A percentile compares a stretch with the other conserved stretches of the same genome.
Conservation (phyloP, 2,888 invertebrate genomes). For the Leptinotarsa rubiginosa region DNA sequence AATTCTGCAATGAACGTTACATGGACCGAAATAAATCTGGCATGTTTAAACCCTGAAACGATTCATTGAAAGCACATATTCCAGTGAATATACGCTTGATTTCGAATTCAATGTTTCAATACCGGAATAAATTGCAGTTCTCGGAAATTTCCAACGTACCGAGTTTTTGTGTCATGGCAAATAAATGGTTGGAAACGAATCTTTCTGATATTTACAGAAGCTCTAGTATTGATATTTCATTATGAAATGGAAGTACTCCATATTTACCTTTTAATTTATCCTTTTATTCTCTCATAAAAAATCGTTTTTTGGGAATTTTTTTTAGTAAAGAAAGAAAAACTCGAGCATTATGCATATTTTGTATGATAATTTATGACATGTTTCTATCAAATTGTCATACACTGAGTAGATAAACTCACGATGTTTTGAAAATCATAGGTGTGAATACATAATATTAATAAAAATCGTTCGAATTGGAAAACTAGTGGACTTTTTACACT, state of each 20-base stretch:
- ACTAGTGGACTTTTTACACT: too few species aligned
- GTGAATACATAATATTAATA: too few species aligned
- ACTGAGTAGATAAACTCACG: too few species aligned
- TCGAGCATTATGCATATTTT: too few species aligned
- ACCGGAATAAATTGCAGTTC: conserved; percentile 58
- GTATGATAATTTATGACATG: too few species aligned
- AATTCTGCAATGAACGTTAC: neutral
- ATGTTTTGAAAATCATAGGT: too few species aligned
- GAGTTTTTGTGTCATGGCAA: conserved; percentile 45
- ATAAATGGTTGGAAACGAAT: conserved; percentile 33
- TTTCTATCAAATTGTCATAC: too few species aligned
- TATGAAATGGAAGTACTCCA: conserved; percentile 37
- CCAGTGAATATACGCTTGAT: conserved; percentile 59
- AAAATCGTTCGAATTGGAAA: too few species aligned
- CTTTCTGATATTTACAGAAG: conserved; percentile 29
- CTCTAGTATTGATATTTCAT: conserved; percentile 22
- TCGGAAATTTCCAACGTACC: conserved; percentile 52
- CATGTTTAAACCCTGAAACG: conserved; percentile 16
- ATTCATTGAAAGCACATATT: conserved; percentile 49
- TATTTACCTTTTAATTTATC: neutral
- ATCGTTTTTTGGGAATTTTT: too few species aligned
- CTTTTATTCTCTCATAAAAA: neutral
- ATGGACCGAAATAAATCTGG: conserved; percentile 12
- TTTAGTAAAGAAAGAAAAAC: too few species aligned
- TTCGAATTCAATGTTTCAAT: conserved; percentile 53